Evolutionary conservation across 2,113 vertebrate species (phyloP), one percentile per base, ranked within the genome.

Genomic region (Alexandromys fortis): DNA sequence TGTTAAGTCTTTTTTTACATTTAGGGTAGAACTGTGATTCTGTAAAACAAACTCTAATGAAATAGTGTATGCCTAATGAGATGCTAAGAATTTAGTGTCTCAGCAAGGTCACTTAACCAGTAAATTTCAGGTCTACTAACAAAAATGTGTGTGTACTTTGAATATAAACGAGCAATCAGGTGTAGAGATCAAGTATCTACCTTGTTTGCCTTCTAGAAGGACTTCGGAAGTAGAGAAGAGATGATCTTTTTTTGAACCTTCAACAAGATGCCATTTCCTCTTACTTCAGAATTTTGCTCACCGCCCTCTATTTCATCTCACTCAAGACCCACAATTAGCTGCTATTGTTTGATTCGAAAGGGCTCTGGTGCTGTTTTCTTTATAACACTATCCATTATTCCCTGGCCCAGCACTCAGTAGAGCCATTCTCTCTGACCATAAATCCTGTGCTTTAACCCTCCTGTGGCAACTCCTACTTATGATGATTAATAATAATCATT

Each of bases 401-500:
- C 94, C 68, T 92, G 65, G 75, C n/a, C 3, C 79, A 26, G 22
- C 67, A 38, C 85, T 89, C 82, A 89, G 4, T 67, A 78, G 90
- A 95, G 90, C 58, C 38, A 0, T 89, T 86, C 67, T 89, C 72
- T 82, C 65, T 73, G 63, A 42, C 38, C 61, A 65, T 78, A 91
- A 94, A 65, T 83, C 82, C 70, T 26, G 13, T 5, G 83, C 82
- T 65, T 61, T 91, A 87, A 93, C 91, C 90, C 75, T 94, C 83
- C 67, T 92, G 35, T 58, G 94, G 75, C 63, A 61, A 30, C 63
- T 87, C 58, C 79, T 95, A 79, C 82, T 94, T 93, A 65, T 45
- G n/a, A 58, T 94, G 94, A 85, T 94, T 90, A 97, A 82, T 92
- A 92, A 76, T 79, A 58, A 91, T 55, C 75, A 79, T 93, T 79